These are phyloP conservation scores for Donacobius atricapilla DNA, from an alignment of 2,113 vertebrate species.

Conservation along the genomic window DNA sequence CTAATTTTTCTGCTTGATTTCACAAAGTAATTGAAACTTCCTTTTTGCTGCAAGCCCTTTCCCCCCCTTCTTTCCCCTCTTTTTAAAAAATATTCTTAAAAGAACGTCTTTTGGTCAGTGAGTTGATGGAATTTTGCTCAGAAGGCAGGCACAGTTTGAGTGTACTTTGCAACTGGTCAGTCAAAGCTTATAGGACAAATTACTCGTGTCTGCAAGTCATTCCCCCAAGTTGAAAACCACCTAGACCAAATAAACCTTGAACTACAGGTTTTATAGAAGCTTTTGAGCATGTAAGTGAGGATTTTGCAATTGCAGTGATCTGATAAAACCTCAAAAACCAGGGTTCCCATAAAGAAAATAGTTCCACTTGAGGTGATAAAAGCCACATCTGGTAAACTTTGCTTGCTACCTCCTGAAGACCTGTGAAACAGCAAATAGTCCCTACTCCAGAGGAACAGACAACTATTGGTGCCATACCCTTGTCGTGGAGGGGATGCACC, in stretches of 20 bases:
- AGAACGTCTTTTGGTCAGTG: conserved; percentile 73
- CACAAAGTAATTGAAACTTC: conserved; percentile 84
- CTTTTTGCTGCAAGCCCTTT: conserved; percentile 62
- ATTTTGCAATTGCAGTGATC: conserved; percentile 39
- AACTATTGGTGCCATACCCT: neutral
- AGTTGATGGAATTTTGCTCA: conserved; percentile 65
- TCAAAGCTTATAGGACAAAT: conserved; percentile 43
- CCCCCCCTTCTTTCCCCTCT: neutral
- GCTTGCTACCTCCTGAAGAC: neutral
- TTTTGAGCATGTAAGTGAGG: conserved; percentile 28
- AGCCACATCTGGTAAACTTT: conserved; percentile 24
- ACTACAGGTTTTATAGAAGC: conserved; percentile 23
- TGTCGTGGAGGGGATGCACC: accelerated
- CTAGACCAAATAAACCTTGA: conserved; percentile 48
- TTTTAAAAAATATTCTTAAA: conserved; percentile 38
- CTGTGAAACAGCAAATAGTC: neutral
- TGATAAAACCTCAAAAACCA: conserved; percentile 30
- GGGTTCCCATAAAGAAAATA: conserved; percentile 4
- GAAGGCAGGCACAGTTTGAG: neutral
- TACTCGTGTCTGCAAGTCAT: conserved; percentile 31
- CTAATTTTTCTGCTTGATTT: conserved; percentile 82
- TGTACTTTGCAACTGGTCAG: neutral
- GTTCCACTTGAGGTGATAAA: conserved; percentile 41
- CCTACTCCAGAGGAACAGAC: accelerated
- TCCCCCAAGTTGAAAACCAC: conserved; percentile 43